These are phyloP conservation scores for Avahi laniger DNA, from an alignment of 2,797 vertebrate genomes.

Conservation along the genomic window DNA sequence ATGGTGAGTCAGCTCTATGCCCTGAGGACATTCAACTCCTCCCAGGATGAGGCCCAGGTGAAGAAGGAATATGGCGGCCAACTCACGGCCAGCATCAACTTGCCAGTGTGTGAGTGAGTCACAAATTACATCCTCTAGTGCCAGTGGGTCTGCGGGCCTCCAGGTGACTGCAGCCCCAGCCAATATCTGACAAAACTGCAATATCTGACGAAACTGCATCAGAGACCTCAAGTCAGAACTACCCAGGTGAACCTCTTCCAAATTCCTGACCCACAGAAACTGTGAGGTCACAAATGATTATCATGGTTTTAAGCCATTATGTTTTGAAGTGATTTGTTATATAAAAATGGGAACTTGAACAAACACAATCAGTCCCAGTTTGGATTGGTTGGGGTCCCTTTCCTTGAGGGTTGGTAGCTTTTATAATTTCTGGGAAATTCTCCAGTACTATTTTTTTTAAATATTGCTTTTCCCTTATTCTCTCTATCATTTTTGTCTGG, in stretches of 20 bases:
- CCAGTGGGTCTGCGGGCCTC: not conserved
- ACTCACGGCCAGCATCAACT: not conserved
- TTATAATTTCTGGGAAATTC: not conserved
- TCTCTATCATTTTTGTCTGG: not conserved
- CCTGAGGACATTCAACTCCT: not conserved
- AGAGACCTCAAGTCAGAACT: too few species aligned
- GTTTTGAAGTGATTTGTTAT: not conserved
- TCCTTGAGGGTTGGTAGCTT: not conserved
- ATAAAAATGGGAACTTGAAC: not conserved
- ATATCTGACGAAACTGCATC: too few species aligned
- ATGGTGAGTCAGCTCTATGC: not conserved
- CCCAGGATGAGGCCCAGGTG: not conserved
- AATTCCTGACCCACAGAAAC: too few species aligned
- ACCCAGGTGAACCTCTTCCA: too few species aligned
- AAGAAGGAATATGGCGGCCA: not conserved
- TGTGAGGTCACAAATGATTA: too few species aligned
- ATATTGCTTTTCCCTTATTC: not conserved
- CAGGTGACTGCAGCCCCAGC: too few species aligned
- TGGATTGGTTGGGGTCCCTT: not conserved
- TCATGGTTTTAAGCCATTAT: not conserved
- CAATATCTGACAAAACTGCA: too few species aligned
- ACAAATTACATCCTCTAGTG: not conserved
- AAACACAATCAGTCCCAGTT: not conserved
- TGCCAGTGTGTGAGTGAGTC: not conserved
- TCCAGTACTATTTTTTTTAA: not conserved